These are phyloP conservation scores for Gadopsis bispinosus DNA, from an alignment of 2,797 vertebrate genomes.

Conservation along the genomic window DNA sequence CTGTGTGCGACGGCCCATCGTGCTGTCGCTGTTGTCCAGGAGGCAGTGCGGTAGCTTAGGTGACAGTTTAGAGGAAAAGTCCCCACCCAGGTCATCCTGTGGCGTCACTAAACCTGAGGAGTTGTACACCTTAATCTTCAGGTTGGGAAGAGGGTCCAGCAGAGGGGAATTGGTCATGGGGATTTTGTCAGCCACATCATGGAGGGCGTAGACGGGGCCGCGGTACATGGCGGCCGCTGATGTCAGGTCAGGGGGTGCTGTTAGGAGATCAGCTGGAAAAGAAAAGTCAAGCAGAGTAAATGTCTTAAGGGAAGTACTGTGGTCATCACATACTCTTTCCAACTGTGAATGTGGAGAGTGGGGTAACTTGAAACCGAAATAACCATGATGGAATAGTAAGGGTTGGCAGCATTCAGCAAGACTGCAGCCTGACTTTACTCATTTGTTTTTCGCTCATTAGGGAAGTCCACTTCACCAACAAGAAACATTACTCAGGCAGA, in stretches of 20 bases:
- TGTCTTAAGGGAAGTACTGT: neutral
- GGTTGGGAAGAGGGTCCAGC: conserved; percentile 94
- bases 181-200: conserved; percentile 97
- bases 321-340: neutral
- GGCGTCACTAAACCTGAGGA: conserved; percentile 93
- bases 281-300: conserved; percentile 9
- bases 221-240: conserved; percentile 97
- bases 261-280: conserved; percentile 90
- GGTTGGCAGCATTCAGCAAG: conserved; percentile 59
- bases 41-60: conserved; percentile 94
- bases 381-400: conserved; percentile 51
- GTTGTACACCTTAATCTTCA: conserved; percentile 98
- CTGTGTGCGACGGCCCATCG: conserved; percentile 92
- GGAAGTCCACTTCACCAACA: conserved; percentile 67
- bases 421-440: conserved; percentile 44
- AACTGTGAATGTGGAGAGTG: conserved; percentile 14
- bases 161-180: conserved; percentile 99
- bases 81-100: conserved; percentile 93
- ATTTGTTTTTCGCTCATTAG: conserved; percentile 71
- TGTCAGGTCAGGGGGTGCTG: conserved; percentile 95
- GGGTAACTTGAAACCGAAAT: conserved; percentile 41
- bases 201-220: conserved; percentile 95
- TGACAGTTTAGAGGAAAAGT: conserved; percentile 93
- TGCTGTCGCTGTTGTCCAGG: conserved; percentile 89
- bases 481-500: conserved; percentile 69